Base-by-base conservation (phyloP, 2,113 vertebrate species). In the Indri indri region DNA sequence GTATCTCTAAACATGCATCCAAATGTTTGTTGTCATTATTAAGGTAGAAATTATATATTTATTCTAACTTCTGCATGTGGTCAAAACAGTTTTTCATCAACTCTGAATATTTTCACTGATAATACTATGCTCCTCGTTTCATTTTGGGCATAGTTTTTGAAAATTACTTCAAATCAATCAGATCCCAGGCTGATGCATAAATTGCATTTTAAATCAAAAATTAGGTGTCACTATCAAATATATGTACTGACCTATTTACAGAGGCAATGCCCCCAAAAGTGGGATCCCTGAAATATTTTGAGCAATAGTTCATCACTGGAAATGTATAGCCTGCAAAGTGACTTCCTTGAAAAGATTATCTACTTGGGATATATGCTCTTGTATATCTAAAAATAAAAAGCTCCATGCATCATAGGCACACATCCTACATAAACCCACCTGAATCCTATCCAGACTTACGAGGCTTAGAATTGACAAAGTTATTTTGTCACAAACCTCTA, bases 101-200 rank as follows among this genome's bases (percentile, higher is more conserved):
- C 7, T 83, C 14, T 86, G 34, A 80, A 82, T 79, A 89, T 66
- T 10, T 16, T 89, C 18, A 45, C 16, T 86, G 54, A 11, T 94
- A 66, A 89, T 27, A 52, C 94, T 85, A 57, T 82, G 16, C 5
- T 34, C n/a, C 40, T 68, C 10, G 37, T 59, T 90, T 89, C 22
- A 40, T 30, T 6, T 1, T 83, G 0, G 30, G 14, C 42, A 68
- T 8, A 37, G 47, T 40, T 89, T 90, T 88, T 27, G 4, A 50
- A 93, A 94, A 94, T 90, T 40, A 93, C 34, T 65, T 94, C 54
- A 74, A 87, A 85, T 83, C 37, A 68, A 25, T 66, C 42, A 70
- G 30, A 92, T 9, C 54, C 50, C 40, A 85, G 27, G 17, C 30
- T 92, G n/a, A 8, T 40, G 0, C 14, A 88, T 52, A 86, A 87